Percentiles rank a stretch among this genome's conserved stretches.
These are phyloP conservation scores for Alligator sinensis DNA, from an alignment of 2,113 vertebrate species.

Conservation along the genomic window DNA sequence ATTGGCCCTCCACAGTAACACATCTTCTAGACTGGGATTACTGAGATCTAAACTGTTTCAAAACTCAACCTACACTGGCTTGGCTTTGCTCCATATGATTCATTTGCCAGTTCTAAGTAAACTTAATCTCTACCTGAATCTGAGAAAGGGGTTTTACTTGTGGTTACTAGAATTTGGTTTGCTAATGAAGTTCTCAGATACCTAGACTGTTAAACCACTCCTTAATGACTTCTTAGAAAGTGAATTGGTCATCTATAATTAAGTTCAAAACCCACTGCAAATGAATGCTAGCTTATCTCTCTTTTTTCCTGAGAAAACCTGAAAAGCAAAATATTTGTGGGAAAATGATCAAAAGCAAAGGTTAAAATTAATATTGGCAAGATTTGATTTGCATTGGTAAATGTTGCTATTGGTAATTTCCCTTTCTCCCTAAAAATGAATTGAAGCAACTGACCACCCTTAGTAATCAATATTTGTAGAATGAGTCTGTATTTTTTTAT, in stretches of 20 bases:
- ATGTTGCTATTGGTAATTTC: conserved; percentile 13
- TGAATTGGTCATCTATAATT: conserved; percentile 1
- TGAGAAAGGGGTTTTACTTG: conserved; percentile 65
- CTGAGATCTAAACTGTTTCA: conserved; percentile 52
- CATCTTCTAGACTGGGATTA: conserved; percentile 16
- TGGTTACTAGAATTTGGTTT: conserved; percentile 56
- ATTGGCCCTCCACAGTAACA: background rate
- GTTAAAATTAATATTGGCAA: background rate
- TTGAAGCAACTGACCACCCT: background rate
- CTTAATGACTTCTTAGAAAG: conserved; percentile 63
- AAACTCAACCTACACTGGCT: conserved; percentile 48
- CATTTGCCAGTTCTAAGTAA: conserved; percentile 64
- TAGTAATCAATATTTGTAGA: conserved; percentile 8
- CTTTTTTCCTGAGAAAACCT: background rate
- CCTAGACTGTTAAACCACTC: conserved; percentile 53
- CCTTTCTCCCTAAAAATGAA: background rate
- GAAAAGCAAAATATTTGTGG: background rate
- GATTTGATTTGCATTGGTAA: background rate
- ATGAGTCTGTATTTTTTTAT: background rate
- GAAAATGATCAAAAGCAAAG: background rate
- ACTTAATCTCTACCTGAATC: conserved; percentile 61
- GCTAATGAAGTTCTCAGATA: conserved; percentile 53
- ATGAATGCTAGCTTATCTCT: background rate
- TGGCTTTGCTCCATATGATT: conserved; percentile 56
- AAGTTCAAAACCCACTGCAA: background rate